Percentiles rank a stretch among this genome's conserved stretches.
phyloP scores from a whole-genome alignment of 2,113 vertebrate genomes.

The Istiophorus platypterus region DNA sequence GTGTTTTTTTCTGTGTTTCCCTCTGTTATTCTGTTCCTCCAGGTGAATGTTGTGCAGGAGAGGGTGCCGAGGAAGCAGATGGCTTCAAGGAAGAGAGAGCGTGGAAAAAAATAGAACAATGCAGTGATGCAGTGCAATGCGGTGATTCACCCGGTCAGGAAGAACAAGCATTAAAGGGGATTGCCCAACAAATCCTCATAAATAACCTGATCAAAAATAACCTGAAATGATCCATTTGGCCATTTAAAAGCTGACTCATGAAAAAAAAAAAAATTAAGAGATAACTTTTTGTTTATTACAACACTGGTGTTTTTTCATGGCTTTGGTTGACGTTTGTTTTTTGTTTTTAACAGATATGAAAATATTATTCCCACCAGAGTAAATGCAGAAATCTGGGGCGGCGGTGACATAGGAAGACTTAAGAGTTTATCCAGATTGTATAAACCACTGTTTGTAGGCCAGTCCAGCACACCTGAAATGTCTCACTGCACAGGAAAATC shows the following conservation, averaged over 20 bases:
- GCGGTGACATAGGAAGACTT: no score
- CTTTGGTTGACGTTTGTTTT: no score
- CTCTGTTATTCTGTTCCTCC: background rate
- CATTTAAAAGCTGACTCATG: background rate
- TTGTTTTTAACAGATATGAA: no score
- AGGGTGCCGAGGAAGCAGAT: constrained; percentile 91
- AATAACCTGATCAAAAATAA: constrained; percentile 2
- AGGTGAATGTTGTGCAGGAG: constrained; percentile 78
- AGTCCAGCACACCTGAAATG: no score
- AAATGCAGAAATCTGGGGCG: no score
- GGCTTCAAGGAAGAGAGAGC: constrained; percentile 70
- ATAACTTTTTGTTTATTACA: no score
- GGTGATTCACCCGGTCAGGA: constrained; percentile 24
- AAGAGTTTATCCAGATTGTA: no score
- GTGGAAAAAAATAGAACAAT: constrained; percentile 23
- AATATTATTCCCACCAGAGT: background rate
- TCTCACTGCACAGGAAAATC: no score
- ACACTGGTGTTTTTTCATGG: no score
- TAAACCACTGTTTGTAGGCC: no score
- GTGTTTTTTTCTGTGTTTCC: background rate
- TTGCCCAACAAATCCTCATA: background rate
- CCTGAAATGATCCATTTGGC: background rate
- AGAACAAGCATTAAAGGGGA: constrained; percentile 30
- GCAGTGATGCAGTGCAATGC: background rate
- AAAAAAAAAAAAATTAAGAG: no score